Evolutionary conservation across 1,140 invertebrate genomes (phyloP).

Genomic region (Neodiprion lecontei): DNA sequence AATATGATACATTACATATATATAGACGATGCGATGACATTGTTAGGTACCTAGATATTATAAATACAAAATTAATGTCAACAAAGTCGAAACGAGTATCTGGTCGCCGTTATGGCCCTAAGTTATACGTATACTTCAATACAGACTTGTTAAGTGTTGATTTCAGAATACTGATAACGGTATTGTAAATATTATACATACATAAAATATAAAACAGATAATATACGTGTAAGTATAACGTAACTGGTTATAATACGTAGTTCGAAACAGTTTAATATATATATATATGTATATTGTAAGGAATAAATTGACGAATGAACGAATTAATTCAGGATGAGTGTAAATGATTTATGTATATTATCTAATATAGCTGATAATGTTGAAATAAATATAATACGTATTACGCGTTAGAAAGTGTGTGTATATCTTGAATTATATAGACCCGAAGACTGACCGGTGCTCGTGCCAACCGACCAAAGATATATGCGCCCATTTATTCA

Average conservation of each 20-base stretch:
- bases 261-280: no score
- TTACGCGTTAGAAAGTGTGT: neutral
- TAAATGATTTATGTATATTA: constrained; percentile 23
- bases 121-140: no score
- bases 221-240: no score
- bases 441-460: constrained; percentile 59
- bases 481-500: constrained; percentile 30
- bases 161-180: neutral
- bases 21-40: no score
- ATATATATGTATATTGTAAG: neutral
- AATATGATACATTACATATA: no score
- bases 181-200: constrained; percentile 1
- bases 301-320: neutral
- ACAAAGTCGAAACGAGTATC: no score
- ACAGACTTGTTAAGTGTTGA: neutral
- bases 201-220: no score
- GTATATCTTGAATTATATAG: constrained; percentile 27
- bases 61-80: no score
- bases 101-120: no score
- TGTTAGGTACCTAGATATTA: no score
- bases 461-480: constrained; percentile 60
- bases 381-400: constrained; percentile 29
- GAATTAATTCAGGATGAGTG: constrained; percentile 30
- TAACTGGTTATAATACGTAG: no score
- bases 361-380: constrained; percentile 21